A percentile compares a stretch with the other conserved stretches of the same genome.
phyloP scores from a whole-genome alignment of 2,888 invertebrate species.

The Escarpia spicata region DNA sequence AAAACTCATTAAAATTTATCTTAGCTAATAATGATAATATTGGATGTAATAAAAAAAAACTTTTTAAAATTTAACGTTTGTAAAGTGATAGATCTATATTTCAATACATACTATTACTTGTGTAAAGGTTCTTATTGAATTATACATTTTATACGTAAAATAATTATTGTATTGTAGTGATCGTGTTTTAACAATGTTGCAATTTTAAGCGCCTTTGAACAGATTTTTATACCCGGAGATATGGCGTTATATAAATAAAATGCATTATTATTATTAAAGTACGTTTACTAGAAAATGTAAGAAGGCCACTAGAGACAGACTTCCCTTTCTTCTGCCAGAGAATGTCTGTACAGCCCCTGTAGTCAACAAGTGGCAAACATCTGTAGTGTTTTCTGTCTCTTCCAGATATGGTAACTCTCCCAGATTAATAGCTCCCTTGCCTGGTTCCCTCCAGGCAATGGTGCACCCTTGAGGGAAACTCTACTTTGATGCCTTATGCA shows the following conservation, averaged over 20 bases:
- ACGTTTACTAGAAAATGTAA: background rate
- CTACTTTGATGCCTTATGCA: background rate
- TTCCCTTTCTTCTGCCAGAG: background rate
- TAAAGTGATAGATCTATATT: background rate
- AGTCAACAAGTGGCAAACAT: background rate
- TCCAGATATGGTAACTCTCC: background rate
- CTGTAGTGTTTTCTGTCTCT: background rate
- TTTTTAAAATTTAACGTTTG: background rate
- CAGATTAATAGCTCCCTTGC: conserved; percentile 3
- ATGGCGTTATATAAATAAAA: too few relatives aligned
- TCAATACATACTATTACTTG: background rate
- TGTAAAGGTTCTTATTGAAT: too few relatives aligned
- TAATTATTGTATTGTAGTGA: too few relatives aligned
- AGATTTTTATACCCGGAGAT: too few relatives aligned
- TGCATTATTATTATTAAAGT: too few relatives aligned
- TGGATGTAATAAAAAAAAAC: too few relatives aligned
- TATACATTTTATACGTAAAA: too few relatives aligned
- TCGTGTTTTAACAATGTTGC: too few relatives aligned
- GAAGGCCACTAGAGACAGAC: background rate
- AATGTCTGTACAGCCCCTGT: too few relatives aligned
- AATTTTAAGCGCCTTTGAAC: too few relatives aligned
- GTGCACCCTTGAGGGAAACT: background rate
- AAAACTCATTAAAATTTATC: too few relatives aligned
- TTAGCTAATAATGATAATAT: too few relatives aligned
- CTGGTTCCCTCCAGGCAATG: background rate